Evolutionary conservation across 2,888 invertebrate species (phyloP).

Genomic region (Spisula solida): DNA sequence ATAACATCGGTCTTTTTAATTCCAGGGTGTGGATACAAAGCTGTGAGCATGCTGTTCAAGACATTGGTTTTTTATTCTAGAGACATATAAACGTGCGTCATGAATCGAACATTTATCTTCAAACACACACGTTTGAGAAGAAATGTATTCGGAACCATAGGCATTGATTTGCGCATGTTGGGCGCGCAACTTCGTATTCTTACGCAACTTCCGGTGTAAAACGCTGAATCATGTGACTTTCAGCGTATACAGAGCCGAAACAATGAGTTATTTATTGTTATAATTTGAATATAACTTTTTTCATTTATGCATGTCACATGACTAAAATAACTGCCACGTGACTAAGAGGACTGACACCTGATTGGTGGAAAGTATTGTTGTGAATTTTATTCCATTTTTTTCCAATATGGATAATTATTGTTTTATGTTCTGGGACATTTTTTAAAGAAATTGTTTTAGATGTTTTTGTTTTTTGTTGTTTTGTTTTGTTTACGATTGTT

Average conservation of each 20-base stretch:
- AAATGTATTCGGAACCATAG: not conserved
- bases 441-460: not conserved
- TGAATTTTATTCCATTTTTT: not conserved
- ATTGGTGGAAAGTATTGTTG: not conserved
- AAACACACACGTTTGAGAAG: not conserved
- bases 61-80: not conserved
- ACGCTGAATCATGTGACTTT: not conserved
- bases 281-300: not conserved
- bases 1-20: too few relatives aligned
- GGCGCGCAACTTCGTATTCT: not conserved
- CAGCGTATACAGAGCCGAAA: not conserved
- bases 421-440: not conserved
- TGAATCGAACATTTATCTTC: not conserved
- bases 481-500: not conserved
- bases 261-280: not conserved
- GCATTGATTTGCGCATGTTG: not conserved
- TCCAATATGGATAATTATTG: too few relatives aligned
- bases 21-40: slow-evolving; percentile 51
- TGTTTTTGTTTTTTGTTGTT: not conserved
- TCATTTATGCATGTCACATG: not conserved
- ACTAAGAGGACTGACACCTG: not conserved
- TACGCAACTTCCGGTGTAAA: not conserved
- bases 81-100: not conserved
- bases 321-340: not conserved
- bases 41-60: slow-evolving; percentile 16